Base-by-base conservation (phyloP, 2,113 vertebrate species). In the Dendrocopos noguchii region DNA sequence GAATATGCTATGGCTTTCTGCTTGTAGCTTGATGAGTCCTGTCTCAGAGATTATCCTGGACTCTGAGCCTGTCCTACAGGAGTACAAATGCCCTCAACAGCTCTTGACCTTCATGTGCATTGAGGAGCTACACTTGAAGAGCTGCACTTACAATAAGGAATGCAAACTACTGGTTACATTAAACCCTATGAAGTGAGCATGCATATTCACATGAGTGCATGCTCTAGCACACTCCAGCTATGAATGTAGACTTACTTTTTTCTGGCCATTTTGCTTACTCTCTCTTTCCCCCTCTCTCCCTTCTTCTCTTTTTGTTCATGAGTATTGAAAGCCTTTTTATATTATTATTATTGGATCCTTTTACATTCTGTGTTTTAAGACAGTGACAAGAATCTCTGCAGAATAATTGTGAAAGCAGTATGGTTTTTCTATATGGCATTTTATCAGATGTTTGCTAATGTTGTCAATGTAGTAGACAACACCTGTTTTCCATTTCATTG, bases 31-130 rank as follows among this genome's bases (percentile, higher is more conserved):
- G 16, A 22, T 55, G 31, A 7, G 6, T 61, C n/a, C 50, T 56
- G 15, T 70, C 56, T 25, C 60, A 57, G 67, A 66, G 87, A 44
- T 76, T 46, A 27, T 61, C 20, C 2, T 0, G 22, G 52, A 16
- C 17, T 64, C 42, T 50, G 33, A 81, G 72, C 21, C 65, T 59
- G 25, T 89, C 33, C 25, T 66, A 5, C 60, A 74, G 24, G 64
- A 80, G 47, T 29, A 20, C 22, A 61, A 64, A 64, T 60, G 44
- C 76, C 47, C 31, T 93, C 85, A 86, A 20, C 36, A 92, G 87
- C 84, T 93, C 94, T 96, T 94, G 95, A 92, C 93, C 75, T 89
- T 77, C 55, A 6, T 73, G 2, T 67, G 91, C 80, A 56, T 36
- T 72, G 78, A 95, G 88, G 74, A 93, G 67, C 78, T 85, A 7